A percentile compares a stretch with the other conserved stretches of the same genome.
Evolutionary conservation across 2,113 vertebrate species (phyloP).

Genomic region (Mesocricetus auratus): DNA sequence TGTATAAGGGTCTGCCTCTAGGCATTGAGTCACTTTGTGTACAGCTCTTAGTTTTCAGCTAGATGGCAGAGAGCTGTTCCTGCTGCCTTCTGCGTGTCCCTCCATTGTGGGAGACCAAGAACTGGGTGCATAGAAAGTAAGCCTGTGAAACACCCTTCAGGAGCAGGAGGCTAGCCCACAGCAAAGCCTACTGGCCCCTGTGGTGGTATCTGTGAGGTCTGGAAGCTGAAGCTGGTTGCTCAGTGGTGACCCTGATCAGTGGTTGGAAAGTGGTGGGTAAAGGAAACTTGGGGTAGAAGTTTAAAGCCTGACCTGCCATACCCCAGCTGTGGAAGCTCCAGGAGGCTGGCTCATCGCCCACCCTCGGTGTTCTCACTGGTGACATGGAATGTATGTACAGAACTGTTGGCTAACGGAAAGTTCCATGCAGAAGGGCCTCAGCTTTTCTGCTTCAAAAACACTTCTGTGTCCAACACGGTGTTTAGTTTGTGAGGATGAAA

Average conservation of each 20-base stretch:
- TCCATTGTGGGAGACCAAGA: not conserved
- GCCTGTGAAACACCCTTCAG: not conserved
- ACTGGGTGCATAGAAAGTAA: fast-evolving
- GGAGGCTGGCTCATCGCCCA: not conserved
- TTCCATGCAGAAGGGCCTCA: not conserved
- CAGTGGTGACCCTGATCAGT: not conserved
- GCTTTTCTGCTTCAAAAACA: not conserved
- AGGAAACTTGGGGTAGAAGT: not conserved
- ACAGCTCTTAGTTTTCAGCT: not conserved
- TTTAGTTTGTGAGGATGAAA: not conserved
- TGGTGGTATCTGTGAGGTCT: not conserved
- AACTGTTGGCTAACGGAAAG: not conserved
- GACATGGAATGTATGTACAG: not conserved
- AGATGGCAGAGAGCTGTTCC: too few relatives aligned
- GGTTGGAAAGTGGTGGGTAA: fast-evolving
- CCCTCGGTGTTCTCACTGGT: not conserved
- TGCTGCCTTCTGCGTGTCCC: not conserved
- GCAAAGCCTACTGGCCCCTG: not conserved
- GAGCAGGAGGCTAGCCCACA: not conserved
- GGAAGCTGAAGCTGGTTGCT: not conserved
- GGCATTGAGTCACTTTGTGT: not conserved
- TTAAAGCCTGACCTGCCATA: not conserved
- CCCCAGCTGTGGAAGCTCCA: not conserved
- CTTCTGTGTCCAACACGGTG: not conserved
- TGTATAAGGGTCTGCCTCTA: not conserved